Evolutionary conservation across 2,888 invertebrate species (phyloP).

Genomic region (Hydriomena furcata): DNA sequence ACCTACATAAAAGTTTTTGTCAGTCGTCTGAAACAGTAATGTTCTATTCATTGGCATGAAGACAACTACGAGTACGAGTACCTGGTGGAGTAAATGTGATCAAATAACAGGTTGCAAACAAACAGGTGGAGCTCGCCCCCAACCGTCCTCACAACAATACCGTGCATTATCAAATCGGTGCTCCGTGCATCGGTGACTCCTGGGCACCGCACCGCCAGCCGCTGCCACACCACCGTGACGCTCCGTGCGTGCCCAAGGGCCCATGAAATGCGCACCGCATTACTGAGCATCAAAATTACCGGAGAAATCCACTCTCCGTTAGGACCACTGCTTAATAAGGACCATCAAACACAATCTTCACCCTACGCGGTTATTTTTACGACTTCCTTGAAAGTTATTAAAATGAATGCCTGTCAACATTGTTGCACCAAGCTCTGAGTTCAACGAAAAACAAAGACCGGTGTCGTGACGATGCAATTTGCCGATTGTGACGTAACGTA

Average conservation of each 20-base stretch:
- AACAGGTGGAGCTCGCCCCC: conserved; percentile 44
- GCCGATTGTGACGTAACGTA: conserved; percentile 34
- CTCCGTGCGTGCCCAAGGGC: conserved; percentile 65
- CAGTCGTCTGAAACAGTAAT: conserved; percentile 25
- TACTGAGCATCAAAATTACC: conserved; percentile 40
- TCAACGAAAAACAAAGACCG: conserved; percentile 29
- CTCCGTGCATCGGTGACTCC: conserved; percentile 57
- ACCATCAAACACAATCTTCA: conserved; percentile 22
- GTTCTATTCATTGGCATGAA: conserved; percentile 36
- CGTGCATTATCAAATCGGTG: conserved; percentile 69
- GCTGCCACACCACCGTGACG: conserved; percentile 45
- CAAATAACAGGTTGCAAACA: conserved; percentile 53
- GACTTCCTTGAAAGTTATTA: conserved; percentile 34
- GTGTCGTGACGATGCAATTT: conserved; percentile 39
- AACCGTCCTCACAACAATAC: conserved; percentile 28
- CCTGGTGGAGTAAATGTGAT: conserved; percentile 38
- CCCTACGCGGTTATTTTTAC: conserved; percentile 22
- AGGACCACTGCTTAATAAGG: conserved; percentile 38
- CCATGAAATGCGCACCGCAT: conserved; percentile 65
- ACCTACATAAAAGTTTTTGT: no score
- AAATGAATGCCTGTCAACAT: conserved; percentile 19
- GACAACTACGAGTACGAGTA: conserved; percentile 22
- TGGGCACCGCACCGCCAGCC: conserved; percentile 37
- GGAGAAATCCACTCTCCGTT: conserved; percentile 29
- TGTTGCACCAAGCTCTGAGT: conserved; percentile 29